Evolutionary conservation across 2,888 invertebrate genomes (phyloP), one percentile per base, ranked within the genome.

Genomic region (Molanna angustata): DNA sequence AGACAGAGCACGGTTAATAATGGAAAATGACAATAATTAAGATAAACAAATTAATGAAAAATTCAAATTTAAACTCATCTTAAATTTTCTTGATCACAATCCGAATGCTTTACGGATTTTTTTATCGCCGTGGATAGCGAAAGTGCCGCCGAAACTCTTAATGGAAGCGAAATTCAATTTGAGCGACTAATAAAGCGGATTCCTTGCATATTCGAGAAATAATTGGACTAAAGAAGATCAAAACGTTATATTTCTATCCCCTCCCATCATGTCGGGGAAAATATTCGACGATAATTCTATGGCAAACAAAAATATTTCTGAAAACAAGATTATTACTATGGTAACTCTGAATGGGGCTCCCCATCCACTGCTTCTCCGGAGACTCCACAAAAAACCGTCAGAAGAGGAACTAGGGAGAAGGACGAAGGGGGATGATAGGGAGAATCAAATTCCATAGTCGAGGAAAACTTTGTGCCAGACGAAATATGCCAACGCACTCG

Each of bases 241-340:
- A 56, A 56, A 56, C 56, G 52, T 44, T 48, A 47, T 40, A 35
- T 49, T 49, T 32, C 45, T 33, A 16, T 37, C 31, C 49, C 52
- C 51, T n/a, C 21, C 18, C n/a, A n/a, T n/a, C n/a, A n/a, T 14
- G 35, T 31, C 45, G 37, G 46, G 21, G 42, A 42, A 56, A 52
- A 56, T 49, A 52, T 56, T 52, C 56, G 41, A 47, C 49, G 39
- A 53, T 56, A 56, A 57, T 54, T 54, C 47, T 43, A 53, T 37
- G 39, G 57, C 57, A 57, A 54, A 57, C 57, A 57, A 57, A 57
- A 57, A 57, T 57, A 54, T 53, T 56, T 57, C 50, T 39, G 47
- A 53, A 57, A 57, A 57, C 54, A 51, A 54, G 57, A 57, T 57
- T 57, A 57, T 57, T 57, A 50, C 57, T 57, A 57, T 51, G 57